These are phyloP conservation scores for Cheracebus regulus DNA, from an alignment of 2,797 vertebrate species.

Conservation along the genomic window DNA sequence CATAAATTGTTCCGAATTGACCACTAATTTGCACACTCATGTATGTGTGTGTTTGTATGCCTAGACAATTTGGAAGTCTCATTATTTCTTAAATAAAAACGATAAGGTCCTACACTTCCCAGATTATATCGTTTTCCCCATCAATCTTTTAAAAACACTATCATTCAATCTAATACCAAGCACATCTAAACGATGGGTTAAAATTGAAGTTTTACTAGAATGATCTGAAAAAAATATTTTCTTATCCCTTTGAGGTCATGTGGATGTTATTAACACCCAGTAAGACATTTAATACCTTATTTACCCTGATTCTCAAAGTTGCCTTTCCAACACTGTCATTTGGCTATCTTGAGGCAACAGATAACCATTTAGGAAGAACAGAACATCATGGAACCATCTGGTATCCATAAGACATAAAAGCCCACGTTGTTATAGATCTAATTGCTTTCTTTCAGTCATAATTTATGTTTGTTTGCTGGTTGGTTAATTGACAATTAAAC, in stretches of 20 bases:
- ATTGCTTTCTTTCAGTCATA: conserved; percentile 26
- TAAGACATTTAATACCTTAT: conserved; percentile 28
- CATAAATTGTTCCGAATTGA: conserved; percentile 9
- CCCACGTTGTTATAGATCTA: background rate
- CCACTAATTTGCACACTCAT: background rate
- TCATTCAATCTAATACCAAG: conserved; percentile 24
- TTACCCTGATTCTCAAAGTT: conserved; percentile 33
- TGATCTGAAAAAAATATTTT: background rate
- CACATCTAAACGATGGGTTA: conserved; percentile 38
- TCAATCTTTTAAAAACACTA: conserved; percentile 28
- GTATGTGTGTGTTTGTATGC: background rate
- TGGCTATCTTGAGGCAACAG: conserved; percentile 12
- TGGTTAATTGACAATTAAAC: conserved; percentile 17
- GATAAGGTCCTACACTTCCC: background rate
- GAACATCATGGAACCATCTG: background rate
- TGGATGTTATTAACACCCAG: conserved; percentile 3
- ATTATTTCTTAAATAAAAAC: conserved; percentile 62
- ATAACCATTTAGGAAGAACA: conserved; percentile 20
- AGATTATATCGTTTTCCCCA: conserved; percentile 13
- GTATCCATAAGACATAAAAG: conserved; percentile 39
- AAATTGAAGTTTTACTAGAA: conserved; percentile 7
- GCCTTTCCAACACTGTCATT: background rate
- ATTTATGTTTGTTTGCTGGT: conserved; percentile 1
- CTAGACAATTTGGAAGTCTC: background rate
- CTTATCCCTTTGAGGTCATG: background rate